A percentile compares a stretch with the other conserved stretches of the same genome.
Evolutionary conservation across 2,113 vertebrate genomes (phyloP).

Genomic region (Bathybates hornii): DNA sequence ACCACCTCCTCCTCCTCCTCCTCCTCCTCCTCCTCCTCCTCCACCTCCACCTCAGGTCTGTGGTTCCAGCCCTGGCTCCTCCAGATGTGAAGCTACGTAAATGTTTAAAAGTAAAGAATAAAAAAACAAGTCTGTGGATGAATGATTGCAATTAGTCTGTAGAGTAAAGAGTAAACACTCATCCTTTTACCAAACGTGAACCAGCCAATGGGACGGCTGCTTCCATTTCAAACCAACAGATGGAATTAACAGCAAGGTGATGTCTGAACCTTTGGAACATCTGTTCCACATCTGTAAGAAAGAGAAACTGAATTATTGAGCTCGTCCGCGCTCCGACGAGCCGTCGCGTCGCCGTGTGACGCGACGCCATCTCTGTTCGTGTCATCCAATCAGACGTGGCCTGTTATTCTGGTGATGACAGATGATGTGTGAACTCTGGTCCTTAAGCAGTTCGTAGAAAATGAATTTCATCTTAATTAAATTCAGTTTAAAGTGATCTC

Average conservation of each 20-base stretch:
- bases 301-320: not conserved
- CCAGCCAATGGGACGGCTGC: not conserved
- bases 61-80: not conserved
- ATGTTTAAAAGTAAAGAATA: not conserved
- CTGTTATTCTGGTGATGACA: not conserved
- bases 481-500: not conserved
- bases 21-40: not conserved
- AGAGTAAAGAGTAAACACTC: not conserved
- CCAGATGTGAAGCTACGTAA: not conserved
- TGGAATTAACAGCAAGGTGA: fast-evolving
- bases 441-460: not conserved
- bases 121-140: not conserved
- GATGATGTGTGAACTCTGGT: not conserved
- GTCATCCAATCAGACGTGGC: not conserved
- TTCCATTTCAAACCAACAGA: not conserved
- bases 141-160: not conserved
- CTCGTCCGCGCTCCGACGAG: not conserved
- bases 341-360: not conserved
- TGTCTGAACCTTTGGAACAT: not conserved
- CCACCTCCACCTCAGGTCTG: not conserved
- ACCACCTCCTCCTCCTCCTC: not conserved
- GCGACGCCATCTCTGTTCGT: fast-evolving
- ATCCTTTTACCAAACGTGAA: not conserved
- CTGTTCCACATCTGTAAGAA: not conserved
- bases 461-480: not conserved